Base-by-base conservation (phyloP, 2,888 invertebrate genomes). In the Bembecia ichneumoniformis region DNA sequence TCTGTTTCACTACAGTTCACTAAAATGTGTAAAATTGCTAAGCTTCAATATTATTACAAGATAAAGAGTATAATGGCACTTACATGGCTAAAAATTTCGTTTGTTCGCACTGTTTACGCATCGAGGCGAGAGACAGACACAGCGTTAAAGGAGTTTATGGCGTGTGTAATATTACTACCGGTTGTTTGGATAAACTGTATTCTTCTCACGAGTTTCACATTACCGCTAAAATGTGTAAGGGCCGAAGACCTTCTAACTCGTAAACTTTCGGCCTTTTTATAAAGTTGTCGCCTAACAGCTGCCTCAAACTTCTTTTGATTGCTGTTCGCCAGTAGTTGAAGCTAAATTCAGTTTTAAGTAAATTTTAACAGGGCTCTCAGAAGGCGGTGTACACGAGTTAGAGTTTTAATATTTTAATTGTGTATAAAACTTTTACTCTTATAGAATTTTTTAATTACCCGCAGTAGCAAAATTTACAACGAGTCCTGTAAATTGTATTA, bases 141-240 rank as follows among this genome's bases (percentile, higher is more conserved):
- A 40, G 40, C 13, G 13, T 13, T 40, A 40, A 40, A 10, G n/a
- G 40, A 40, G 40, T 40, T 40, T 40, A 40, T 40, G 13, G 40
- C 40, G 40, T 40, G 40, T 40, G 46, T n/a, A 46, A 15, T 46
- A 46, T 46, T 46, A 28, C 11, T 16, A n/a, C 11, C 34, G 56
- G 54, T 57, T 62, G 62, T 63, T 66, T 58, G 59, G 62, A 52
- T 51, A 57, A 17, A 13, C 59, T 63, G 64, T 66, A 73, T 73
- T 73, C 71, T 63, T 70, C 71, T 65, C 73, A 73, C 72, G 73
- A 72, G 71, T 68, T 67, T 69, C 61, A 56, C 62, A 63, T 70
- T 70, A 64, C 69, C 49, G 52, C 54, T 51, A 66, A 69, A 68
- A 60, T 64, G 60, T 65, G 59, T 66, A 63, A 64, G 62, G 62